Base-by-base conservation (phyloP, 2,888 invertebrate species). In the Ametastegia equiseti region DNA sequence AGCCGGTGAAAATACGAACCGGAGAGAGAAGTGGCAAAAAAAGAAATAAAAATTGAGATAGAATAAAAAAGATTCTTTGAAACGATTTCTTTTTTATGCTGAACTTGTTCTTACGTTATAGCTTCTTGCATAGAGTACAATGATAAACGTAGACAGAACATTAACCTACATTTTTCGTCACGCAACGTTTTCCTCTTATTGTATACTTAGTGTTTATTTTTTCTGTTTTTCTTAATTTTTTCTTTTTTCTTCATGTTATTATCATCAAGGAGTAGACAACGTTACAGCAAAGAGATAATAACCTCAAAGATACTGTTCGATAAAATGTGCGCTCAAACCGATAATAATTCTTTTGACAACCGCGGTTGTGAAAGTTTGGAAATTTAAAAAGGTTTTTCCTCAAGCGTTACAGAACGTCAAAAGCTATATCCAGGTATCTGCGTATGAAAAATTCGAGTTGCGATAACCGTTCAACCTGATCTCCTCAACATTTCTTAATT, bases 161-260 rank as follows among this genome's bases (percentile, higher is more conserved):
- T 78, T 78, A 78, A 78, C 78, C 78, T 78, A 78, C 60, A 78
- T 78, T 60, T 60, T 60, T 78, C 78, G 78, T 78, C 78, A 78
- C 78, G 78, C 78, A 78, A 78, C 78, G 78, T 78, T 78, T 60
- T 78, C 78, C 57, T 60, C 54, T 54, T 63, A 60, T 57, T 78
- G 19, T 36, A 54, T 54, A 6, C 47, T 11, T 33, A 9, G 4
- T 54, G n/a, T 65, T 65, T 36, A 7, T 65, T 36, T 33, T 65
- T 36, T 36, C 13, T 11, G 42, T 45, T 27, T 13, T 47, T 47
- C 27, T 15, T 19, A 27, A 27, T 71, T 71, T 47, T 45, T 71
- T 15, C 45, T 6, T 71, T 7, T 15, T 47, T 45, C 13, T 71
- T 47, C 13, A 3, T 15, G 11, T 27, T 45, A 45, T 36, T 23